Base-by-base conservation (phyloP, 64 coral and sea anemone species). In the Montipora sp. region DNA sequence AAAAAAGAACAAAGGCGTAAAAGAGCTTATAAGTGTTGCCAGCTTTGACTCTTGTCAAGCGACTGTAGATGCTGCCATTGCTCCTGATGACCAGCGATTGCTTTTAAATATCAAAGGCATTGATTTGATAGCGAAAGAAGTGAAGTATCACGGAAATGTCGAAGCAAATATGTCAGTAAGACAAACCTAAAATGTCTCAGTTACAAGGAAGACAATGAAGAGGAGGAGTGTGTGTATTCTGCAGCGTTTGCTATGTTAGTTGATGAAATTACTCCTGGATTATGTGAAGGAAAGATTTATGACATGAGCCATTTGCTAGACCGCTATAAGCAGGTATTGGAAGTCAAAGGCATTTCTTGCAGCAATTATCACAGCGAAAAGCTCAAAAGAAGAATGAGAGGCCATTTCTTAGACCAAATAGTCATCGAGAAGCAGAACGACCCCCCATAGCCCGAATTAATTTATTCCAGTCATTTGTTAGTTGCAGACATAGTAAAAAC, bases 271-370 rank as follows among this genome's bases (percentile, higher is more conserved):
- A 70, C 60, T 65, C 60, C 60, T 65, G 60, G 60, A 65, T 65
- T 12, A 65, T 65, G 1, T 65, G 60, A 65, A 65, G 60, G 60
- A 65, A 65, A 65, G 60, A 65, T 16, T 65, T 65, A 65, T 65
- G 60, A 65, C 60, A 65, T 65, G 60, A 65, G 60, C 60, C 60
- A 65, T 65, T 65, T 65, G 60, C 60, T 65, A 65, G 60, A 65
- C 60, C 60, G 60, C 60, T 65, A 65, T 65, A 65, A 65, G 60
- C 60, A 65, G 60, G 60, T 65, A 65, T 65, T 65, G 60, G 60
- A 65, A 9, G 16, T 65, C 60, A 65, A 65, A 65, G 60, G 60
- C 60, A 65, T 65, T 65, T 65, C 60, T 65, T 12, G 10, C 60
- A 65, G 60, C 60, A 4, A 9, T 12, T 9, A 65, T 27, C 60